Percentiles rank a stretch among this genome's conserved stretches.
Conservation (phyloP, 2,113 vertebrate genomes). For the Colistium nudipinnis region DNA sequence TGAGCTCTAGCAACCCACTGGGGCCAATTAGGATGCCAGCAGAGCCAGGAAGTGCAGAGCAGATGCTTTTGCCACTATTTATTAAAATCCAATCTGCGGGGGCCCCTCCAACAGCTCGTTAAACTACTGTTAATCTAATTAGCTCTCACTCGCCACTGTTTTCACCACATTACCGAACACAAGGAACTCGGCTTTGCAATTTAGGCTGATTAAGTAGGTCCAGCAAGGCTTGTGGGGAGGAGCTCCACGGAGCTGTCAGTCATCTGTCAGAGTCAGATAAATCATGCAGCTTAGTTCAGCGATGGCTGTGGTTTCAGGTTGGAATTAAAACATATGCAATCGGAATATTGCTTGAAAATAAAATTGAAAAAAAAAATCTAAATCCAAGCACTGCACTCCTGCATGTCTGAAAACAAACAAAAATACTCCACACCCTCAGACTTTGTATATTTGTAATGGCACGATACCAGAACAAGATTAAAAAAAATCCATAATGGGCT, state of each 20-base stretch:
- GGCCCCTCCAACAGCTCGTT: slow-evolving; percentile 79
- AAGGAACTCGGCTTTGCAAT: slow-evolving; percentile 73
- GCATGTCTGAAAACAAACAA: slow-evolving; percentile 38
- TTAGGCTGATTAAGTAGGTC: slow-evolving; percentile 77
- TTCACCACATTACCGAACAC: slow-evolving; percentile 81
- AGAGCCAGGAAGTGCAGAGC: slow-evolving; percentile 76
- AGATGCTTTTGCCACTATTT: slow-evolving; percentile 83
- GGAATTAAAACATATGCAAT: slow-evolving; percentile 43
- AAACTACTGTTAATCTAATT: slow-evolving; percentile 82
- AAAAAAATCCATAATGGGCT: slow-evolving; percentile 56
- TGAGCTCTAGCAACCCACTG: slow-evolving; percentile 77
- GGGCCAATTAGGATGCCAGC: slow-evolving; percentile 81
- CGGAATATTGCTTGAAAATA: slow-evolving; percentile 40
- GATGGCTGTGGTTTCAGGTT: slow-evolving; percentile 43
- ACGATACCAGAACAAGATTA: slow-evolving; percentile 22
- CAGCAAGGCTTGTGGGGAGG: slow-evolving; percentile 59
- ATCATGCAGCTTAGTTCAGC: slow-evolving; percentile 54
- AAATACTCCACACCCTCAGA: slow-evolving; percentile 36
- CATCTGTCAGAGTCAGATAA: slow-evolving; percentile 57
- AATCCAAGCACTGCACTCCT: slow-evolving; percentile 13
- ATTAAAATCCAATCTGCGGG: slow-evolving; percentile 81
- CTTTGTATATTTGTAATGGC: slow-evolving; percentile 49
- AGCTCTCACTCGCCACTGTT: slow-evolving; percentile 82
- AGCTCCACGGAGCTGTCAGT: slow-evolving; percentile 69
- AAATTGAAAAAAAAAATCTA: slow-evolving; percentile 45